phyloP scores from a whole-genome alignment of 92 coral and sea anemone species.

The Epizoanthus stellaris region DNA sequence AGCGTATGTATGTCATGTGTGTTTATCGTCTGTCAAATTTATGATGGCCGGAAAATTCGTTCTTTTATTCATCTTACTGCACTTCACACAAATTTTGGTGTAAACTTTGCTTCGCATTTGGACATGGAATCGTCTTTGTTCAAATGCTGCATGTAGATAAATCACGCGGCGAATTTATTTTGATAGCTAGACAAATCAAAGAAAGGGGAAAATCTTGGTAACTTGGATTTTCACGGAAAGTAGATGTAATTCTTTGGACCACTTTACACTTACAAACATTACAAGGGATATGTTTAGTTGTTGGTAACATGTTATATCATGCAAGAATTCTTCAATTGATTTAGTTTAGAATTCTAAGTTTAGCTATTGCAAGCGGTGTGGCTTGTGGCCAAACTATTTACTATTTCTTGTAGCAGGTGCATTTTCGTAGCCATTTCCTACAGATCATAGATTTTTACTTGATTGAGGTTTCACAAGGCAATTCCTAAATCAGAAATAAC shows the following conservation, averaged over 20 bases:
- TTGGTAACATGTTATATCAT: neutral
- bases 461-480: neutral
- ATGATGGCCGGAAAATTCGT: slow-evolving; percentile 16
- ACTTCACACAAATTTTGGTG: neutral
- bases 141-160: neutral
- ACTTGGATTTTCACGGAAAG: no score
- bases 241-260: no score
- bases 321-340: neutral
- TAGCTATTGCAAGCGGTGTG: slow-evolving; percentile 31
- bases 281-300: neutral
- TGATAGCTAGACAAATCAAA: neutral
- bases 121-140: neutral
- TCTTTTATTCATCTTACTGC: neutral
- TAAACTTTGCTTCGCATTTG: neutral
- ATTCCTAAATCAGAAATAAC: neutral
- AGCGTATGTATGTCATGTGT: neutral
- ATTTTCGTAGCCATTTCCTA: slow-evolving; percentile 3
- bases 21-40: slow-evolving; percentile 19
- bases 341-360: neutral
- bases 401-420: slow-evolving; percentile 36
- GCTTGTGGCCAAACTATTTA: slow-evolving; percentile 27
- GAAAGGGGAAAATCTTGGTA: no score
- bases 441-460: neutral
- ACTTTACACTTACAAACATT: no score
- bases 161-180: slow-evolving; percentile 4